Percentiles rank a stretch among this genome's conserved stretches.
Conservation (phyloP, 2,888 invertebrate genomes). For the Hydroisotoma schaefferi region DNA sequence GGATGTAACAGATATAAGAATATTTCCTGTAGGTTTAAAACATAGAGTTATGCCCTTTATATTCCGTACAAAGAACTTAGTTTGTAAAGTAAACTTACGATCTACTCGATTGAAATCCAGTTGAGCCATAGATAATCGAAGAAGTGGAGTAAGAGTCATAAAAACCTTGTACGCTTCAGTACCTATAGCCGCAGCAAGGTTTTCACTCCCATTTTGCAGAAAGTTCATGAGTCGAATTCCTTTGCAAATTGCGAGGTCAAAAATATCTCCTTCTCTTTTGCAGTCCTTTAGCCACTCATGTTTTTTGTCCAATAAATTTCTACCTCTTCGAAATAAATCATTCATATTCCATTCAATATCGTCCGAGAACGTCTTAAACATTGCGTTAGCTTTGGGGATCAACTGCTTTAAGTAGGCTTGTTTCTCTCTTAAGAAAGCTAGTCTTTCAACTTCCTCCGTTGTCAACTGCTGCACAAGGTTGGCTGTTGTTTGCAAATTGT, state of each 20-base stretch:
- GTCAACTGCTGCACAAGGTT: too few relatives aligned
- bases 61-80: not conserved
- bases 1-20: not conserved
- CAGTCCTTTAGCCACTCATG: not conserved
- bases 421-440: not conserved
- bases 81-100: conserved; percentile 1
- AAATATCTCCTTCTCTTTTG: not conserved
- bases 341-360: conserved; percentile 2
- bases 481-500: not conserved
- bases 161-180: conserved; percentile 10
- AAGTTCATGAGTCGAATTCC: conserved; percentile 4
- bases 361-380: not conserved
- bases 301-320: not conserved
- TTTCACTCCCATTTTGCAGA: not conserved
- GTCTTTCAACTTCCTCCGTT: not conserved
- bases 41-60: not conserved
- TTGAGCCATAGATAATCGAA: not conserved
- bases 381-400: not conserved
- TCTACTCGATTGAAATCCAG: conserved; percentile 1
- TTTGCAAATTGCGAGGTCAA: conserved; percentile 2
- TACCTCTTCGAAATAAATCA: not conserved
- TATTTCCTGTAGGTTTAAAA: not conserved
- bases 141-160: not conserved
- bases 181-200: conserved; percentile 9
- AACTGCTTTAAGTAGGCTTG: not conserved